Percentiles rank a stretch among this genome's conserved stretches.
These are phyloP conservation scores for Zonotrichia albicollis DNA, from an alignment of 2,797 vertebrate genomes.

Conservation along the genomic window DNA sequence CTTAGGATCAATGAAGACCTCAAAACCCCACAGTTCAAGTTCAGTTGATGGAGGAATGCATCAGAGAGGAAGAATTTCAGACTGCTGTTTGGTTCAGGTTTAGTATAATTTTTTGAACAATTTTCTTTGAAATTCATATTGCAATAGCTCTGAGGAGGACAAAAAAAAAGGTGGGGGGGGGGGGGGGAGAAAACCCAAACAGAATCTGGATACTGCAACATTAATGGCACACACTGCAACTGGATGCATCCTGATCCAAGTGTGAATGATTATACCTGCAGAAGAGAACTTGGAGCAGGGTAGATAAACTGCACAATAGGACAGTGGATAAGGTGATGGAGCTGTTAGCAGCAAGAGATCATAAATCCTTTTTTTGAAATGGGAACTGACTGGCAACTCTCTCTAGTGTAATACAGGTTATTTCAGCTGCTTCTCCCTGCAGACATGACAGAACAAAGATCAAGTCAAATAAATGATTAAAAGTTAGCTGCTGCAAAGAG, in stretches of 20 bases:
- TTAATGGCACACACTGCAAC: background rate
- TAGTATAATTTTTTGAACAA: background rate
- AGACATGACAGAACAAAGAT: conserved; percentile 22
- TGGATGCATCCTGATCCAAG: background rate
- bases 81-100: background rate
- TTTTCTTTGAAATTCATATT: background rate
- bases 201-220: background rate
- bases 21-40: background rate
- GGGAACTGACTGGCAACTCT: conserved; percentile 18
- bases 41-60: background rate
- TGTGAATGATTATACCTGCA: background rate
- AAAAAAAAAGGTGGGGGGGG: background rate
- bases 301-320: background rate
- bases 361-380: background rate
- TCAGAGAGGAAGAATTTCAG: background rate
- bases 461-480: background rate
- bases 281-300: background rate
- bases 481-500: background rate
- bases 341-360: background rate
- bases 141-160: background rate
- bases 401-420: background rate
- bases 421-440: conserved; percentile 28
- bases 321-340: conserved; percentile 2
- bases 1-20: background rate
- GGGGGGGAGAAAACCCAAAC: background rate